phyloP scores from a whole-genome alignment of 2,113 vertebrate genomes.

The Jaculus jaculus region DNA sequence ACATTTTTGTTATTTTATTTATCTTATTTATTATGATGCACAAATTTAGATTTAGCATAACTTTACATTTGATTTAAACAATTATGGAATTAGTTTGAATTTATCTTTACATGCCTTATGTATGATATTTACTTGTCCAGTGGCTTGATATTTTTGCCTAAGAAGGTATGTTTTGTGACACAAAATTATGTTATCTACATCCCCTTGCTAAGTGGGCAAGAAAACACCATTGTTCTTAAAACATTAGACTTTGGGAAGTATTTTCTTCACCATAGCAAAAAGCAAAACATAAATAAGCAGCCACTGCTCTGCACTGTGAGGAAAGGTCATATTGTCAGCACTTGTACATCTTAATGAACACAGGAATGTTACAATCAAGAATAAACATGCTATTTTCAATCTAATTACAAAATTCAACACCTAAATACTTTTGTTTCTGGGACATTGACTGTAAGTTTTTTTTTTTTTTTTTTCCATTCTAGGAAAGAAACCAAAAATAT shows the following conservation, averaged over 20 bases:
- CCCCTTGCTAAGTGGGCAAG: background rate
- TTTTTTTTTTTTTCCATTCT: background rate
- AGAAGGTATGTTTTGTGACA: background rate
- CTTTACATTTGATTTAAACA: conserved; percentile 1
- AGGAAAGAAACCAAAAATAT: background rate
- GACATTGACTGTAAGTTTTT: conserved; percentile 6
- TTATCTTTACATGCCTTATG: conserved; percentile 40
- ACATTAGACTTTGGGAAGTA: background rate
- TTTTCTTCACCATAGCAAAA: conserved; percentile 25
- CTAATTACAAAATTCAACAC: background rate
- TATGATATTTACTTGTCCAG: conserved; percentile 37
- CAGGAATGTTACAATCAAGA: background rate
- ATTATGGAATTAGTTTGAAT: background rate
- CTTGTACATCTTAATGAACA: background rate
- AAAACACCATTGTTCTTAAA: conserved; percentile 7
- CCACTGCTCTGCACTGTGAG: background rate
- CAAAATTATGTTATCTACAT: background rate
- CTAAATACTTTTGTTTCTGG: background rate
- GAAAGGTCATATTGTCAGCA: background rate
- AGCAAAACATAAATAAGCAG: background rate
- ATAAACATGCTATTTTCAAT: background rate
- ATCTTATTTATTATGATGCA: conserved; percentile 10
- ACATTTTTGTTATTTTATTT: conserved; percentile 4
- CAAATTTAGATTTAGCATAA: conserved; percentile 42
- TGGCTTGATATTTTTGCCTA: conserved; percentile 21